Evolutionary conservation across 2,888 invertebrate genomes (phyloP).

Genomic region (Odontothrips loti): DNA sequence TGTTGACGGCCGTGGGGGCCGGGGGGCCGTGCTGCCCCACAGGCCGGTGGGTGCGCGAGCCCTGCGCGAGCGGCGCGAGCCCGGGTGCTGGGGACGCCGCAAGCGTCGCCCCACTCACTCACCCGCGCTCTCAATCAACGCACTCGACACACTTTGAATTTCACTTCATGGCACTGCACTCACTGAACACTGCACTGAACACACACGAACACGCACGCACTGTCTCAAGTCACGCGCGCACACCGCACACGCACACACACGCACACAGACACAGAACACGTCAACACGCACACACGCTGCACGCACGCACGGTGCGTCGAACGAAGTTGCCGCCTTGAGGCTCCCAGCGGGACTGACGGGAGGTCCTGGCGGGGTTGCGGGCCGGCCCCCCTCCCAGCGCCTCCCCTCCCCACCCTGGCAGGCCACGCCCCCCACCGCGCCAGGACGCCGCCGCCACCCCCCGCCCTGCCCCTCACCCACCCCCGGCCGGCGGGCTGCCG

Average conservation of each 20-base stretch:
- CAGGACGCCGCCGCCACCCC: slow-evolving; percentile 33
- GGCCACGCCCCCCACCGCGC: slow-evolving; percentile 38
- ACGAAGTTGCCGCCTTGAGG: slow-evolving; percentile 43
- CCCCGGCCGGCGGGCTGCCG: slow-evolving; percentile 44
- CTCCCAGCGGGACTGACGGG: slow-evolving; percentile 49
- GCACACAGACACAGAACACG: slow-evolving; percentile 37
- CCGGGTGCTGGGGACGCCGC: too few species aligned
- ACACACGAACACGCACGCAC: neutral
- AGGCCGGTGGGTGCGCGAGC: neutral
- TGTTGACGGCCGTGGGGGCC: slow-evolving; percentile 23
- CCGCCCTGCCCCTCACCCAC: slow-evolving; percentile 32
- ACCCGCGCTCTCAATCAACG: neutral
- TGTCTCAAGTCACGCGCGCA: neutral
- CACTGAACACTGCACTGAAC: neutral
- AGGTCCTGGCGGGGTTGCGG: slow-evolving; percentile 35
- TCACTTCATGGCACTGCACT: neutral
- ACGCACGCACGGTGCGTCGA: slow-evolving; percentile 30
- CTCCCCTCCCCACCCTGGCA: slow-evolving; percentile 36
- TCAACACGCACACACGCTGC: slow-evolving; percentile 27
- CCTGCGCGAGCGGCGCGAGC: neutral
- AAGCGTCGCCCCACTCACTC: neutral
- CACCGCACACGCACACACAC: neutral
- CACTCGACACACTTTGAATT: neutral
- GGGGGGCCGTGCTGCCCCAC: neutral
- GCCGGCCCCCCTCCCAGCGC: slow-evolving; percentile 35